These are phyloP conservation scores for Apamea monoglypha DNA, from an alignment of 2,888 invertebrate genomes.

Conservation along the genomic window DNA sequence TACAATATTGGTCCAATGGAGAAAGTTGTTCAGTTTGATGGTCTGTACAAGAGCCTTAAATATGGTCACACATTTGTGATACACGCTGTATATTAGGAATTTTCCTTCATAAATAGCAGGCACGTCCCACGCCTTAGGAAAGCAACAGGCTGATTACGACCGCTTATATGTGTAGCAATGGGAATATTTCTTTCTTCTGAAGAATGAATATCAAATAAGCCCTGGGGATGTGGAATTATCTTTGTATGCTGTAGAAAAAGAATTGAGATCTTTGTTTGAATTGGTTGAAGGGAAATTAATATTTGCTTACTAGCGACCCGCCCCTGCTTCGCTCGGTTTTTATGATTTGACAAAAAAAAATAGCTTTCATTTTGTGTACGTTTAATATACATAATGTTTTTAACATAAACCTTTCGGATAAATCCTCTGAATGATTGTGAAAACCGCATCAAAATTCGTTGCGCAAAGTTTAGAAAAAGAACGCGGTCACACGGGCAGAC, in stretches of 20 bases:
- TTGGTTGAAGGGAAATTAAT: background rate
- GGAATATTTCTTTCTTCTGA: constrained; percentile 26
- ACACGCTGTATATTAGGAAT: constrained; percentile 1
- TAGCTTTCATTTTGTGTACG: too few relatives aligned
- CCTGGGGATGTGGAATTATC: background rate
- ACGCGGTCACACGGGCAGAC: background rate
- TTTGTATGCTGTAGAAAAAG: background rate
- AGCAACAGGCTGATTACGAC: constrained; percentile 51
- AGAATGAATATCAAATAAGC: constrained; percentile 23
- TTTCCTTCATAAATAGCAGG: constrained; percentile 33
- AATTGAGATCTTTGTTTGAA: background rate
- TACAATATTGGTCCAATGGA: background rate
- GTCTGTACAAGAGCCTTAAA: background rate
- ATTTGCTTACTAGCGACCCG: background rate
- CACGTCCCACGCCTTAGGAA: constrained; percentile 30
- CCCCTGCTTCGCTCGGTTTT: background rate
- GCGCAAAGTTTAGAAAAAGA: background rate
- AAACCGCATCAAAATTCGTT: background rate
- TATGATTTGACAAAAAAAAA: background rate
- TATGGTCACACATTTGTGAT: background rate
- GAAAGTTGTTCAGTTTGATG: background rate
- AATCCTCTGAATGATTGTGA: background rate
- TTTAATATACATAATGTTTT: too few relatives aligned
- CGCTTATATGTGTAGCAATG: constrained; percentile 36
- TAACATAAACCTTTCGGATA: too few relatives aligned